Base-by-base conservation (phyloP, 2,113 vertebrate genomes). In the Mus pahari region DNA sequence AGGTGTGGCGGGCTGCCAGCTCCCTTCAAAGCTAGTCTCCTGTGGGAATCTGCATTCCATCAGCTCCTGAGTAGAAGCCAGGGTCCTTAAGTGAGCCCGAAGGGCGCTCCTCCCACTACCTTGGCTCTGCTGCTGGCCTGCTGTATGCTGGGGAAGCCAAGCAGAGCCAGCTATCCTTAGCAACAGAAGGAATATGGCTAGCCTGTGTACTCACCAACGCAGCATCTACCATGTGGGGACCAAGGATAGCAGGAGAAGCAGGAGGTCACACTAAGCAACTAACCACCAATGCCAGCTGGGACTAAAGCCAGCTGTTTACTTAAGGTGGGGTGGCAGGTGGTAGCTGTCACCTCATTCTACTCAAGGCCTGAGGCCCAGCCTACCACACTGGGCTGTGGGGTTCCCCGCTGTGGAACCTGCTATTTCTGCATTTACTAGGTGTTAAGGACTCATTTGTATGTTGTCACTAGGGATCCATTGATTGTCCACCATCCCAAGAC, bases 261-360 rank as follows among this genome's bases (percentile, higher is more conserved):
- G 28, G 45, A 86, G 16, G 48, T 71, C 50, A 22, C 74, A 26
- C 3, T 36, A 6, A 6, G 24, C 20, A 7, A 48, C 48, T 1
- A 3, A n/a, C n/a, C 2, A 11, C 33, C 16, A 28, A 48, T 22
- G 0, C 45, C 0, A 16, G 10, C 8, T 2, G 33, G 4, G 39
- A 77, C 19, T 1, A 36, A 26, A 48, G 53, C 16, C 3, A 26
- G 12, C 36, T 20, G 22, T 50, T 55, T 13, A 11, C 31, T 58
- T 24, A 55, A 7, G 19, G 66, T 5, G 1, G 16, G 42, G 8
- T 33, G 42, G 28, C 1, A 16, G 53, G 26, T 19, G 33, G 33
- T 3, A 16, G 33, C 50, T 0, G 28, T 16, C 2, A 17, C 86
- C 24, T 39, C 70, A 26, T 39, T 39, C 55, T 50, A 22, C 1